Conservation (phyloP, 2,888 invertebrate species). For the Dusona sp. region DNA sequence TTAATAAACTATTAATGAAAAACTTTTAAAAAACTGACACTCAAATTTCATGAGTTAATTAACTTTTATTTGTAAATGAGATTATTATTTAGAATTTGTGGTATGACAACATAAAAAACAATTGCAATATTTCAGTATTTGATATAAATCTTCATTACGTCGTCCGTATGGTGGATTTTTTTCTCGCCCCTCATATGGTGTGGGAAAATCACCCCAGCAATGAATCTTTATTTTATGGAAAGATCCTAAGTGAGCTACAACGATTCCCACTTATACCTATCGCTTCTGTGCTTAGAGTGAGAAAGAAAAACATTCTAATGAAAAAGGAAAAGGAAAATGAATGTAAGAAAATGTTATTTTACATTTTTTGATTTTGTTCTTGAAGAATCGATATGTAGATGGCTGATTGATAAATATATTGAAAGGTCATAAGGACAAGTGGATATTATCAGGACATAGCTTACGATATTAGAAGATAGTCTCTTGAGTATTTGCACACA, state of each 20-base stretch:
- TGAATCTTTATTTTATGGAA: slow-evolving; percentile 63
- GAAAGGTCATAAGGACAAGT: neutral
- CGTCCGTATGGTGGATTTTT: neutral
- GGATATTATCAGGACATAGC: slow-evolving; percentile 33
- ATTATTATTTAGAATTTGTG: neutral
- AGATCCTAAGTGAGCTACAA: slow-evolving; percentile 74
- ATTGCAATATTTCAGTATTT: neutral
- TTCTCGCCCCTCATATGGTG: neutral
- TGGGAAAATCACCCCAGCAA: slow-evolving; percentile 42
- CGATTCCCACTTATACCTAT: slow-evolving; percentile 80
- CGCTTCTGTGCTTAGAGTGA: slow-evolving; percentile 18
- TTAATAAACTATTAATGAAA: too few species aligned
- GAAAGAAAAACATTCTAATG: slow-evolving; percentile 3
- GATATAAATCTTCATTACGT: slow-evolving; percentile 7
- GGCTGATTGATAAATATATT: neutral
- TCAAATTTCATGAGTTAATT: neutral
- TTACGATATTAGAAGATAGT: slow-evolving; percentile 55
- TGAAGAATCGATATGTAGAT: neutral
- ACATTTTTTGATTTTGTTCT: neutral
- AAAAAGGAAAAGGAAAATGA: too few species aligned
- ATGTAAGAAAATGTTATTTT: neutral
- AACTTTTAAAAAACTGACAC: neutral
- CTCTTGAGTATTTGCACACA: slow-evolving; percentile 47
- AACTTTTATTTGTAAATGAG: neutral
- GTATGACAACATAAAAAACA: neutral